These are phyloP conservation scores for Zaprionus vittiger DNA, from an alignment of 1,140 invertebrate genomes.

Conservation along the genomic window DNA sequence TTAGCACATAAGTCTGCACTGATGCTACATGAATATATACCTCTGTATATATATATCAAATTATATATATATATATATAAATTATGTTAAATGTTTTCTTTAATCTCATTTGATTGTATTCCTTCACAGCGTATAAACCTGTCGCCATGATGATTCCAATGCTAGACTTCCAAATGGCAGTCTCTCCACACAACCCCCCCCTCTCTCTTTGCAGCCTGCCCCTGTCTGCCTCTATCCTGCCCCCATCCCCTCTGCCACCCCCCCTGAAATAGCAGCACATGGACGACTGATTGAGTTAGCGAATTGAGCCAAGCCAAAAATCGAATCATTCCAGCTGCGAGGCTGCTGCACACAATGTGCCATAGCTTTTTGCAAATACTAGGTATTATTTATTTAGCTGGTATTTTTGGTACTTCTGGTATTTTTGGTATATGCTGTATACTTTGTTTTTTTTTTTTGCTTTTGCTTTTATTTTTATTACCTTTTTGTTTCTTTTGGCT, in stretches of 20 bases:
- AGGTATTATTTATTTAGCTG: constrained; percentile 50
- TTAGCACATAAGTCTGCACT: no score
- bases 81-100: no score
- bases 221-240: neutral
- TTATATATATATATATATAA: no score
- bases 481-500: constrained; percentile 8
- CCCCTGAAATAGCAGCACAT: constrained; percentile 19
- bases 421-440: neutral
- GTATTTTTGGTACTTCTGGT: constrained; percentile 11
- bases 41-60: no score
- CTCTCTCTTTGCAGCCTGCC: neutral
- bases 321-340: constrained; percentile 12
- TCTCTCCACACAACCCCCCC: neutral
- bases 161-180: no score
- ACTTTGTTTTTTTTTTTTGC: neutral
- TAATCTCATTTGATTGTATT: no score
- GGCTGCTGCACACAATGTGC: constrained; percentile 2
- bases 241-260: neutral
- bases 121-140: neutral
- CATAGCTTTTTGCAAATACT: constrained; percentile 21
- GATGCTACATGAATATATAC: no score
- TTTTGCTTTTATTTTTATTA: constrained; percentile 2
- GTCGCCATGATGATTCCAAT: constrained; percentile 17
- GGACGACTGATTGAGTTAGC: constrained; percentile 41
- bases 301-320: constrained; percentile 30